These are phyloP conservation scores for Tipula vernalis DNA, from an alignment of 2,888 invertebrate genomes.

Conservation along the genomic window DNA sequence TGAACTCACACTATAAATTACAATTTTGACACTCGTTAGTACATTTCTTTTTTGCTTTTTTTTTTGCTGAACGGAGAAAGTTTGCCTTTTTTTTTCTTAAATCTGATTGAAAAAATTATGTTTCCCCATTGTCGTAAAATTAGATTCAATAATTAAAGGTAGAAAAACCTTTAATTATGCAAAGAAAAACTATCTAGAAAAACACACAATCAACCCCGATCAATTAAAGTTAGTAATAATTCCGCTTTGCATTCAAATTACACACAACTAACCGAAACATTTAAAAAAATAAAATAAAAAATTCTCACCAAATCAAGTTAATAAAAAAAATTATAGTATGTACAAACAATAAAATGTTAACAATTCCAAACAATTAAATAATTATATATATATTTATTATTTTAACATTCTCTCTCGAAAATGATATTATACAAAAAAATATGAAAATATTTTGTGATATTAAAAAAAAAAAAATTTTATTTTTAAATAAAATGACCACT, in stretches of 20 bases:
- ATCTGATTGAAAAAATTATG: too few relatives aligned
- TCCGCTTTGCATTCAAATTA: background rate
- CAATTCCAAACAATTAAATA: background rate
- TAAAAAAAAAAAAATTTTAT: background rate
- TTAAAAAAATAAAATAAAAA: background rate
- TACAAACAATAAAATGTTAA: background rate
- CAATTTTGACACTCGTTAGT: too few relatives aligned
- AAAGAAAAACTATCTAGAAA: too few relatives aligned
- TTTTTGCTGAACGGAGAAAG: too few relatives aligned
- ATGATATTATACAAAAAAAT: background rate
- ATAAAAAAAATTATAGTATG: background rate
- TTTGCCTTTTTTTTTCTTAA: too few relatives aligned
- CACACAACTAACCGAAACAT: background rate
- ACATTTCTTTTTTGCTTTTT: too few relatives aligned
- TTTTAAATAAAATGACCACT: background rate
- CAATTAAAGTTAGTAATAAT: background rate
- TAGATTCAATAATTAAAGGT: too few relatives aligned
- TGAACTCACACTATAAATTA: too few relatives aligned
- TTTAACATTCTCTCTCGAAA: background rate
- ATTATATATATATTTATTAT: background rate
- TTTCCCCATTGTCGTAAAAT: too few relatives aligned
- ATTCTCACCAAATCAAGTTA: background rate
- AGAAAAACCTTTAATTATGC: too few relatives aligned
- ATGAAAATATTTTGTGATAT: background rate
- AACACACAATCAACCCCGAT: too few relatives aligned